Evolutionary conservation across 2,113 vertebrate species (phyloP), one percentile per base, ranked within the genome.

Genomic region (Gavia stellata): DNA sequence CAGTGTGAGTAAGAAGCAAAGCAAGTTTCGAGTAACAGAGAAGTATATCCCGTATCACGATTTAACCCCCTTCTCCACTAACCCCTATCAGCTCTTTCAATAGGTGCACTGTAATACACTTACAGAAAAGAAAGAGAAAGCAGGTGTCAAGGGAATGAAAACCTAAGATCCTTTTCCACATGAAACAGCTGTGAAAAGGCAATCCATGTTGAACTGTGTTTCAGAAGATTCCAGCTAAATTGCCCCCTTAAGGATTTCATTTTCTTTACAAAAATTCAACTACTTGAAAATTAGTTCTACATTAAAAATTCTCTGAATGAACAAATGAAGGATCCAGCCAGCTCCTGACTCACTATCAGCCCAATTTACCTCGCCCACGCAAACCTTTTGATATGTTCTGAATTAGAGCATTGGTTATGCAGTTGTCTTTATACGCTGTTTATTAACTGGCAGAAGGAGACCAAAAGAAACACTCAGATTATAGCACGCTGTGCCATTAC

Each of bases 221-320:
- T 94, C 90, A 94, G 91, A 91, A 55, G 73, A 88, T 70, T 93
- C 74, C 89, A 70, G 45, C 49, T 91, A 85, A 96, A 93, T 93
- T 94, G 36, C 42, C 71, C 82, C 90, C 93, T 96, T 93, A 94
- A 95, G 92, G 91, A 96, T 95, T 96, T 96, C 10, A 96, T 93
- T 92, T 88, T 95, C 90, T 88, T 96, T 88, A 89, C 90, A 92
- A 93, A 96, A 97, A 90, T 92, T 86, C 80, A 85, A 96, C 92
- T 89, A 78, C 67, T 93, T 70, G 68, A 90, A 94, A 97, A 96
- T 95, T 96, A 95, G 89, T 94, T 93, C 94, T 95, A 96, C 91
- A 82, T 95, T 79, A 70, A 93, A 95, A 96, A 93, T 80, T 55
- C 65, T 90, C 52, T 96, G 88, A 96, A 95, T 93, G 90, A 96